phyloP scores from a whole-genome alignment of 2,113 vertebrate genomes.

The Synodontis membranacea region DNA sequence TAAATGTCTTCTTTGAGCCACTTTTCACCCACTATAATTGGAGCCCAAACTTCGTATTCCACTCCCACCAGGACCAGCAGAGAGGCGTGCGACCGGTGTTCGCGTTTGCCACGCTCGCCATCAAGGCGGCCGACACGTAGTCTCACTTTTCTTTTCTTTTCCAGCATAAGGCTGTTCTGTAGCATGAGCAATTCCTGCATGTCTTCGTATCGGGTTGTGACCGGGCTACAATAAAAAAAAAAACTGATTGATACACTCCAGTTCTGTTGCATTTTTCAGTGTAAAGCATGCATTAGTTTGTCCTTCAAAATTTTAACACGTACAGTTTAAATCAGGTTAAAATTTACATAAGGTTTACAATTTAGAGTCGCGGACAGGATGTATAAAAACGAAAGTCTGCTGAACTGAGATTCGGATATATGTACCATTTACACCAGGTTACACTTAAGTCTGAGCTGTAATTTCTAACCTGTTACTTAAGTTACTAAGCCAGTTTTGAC shows the following conservation, averaged over 20 bases:
- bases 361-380: no score
- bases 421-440: not conserved
- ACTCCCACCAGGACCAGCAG: slow-evolving; percentile 35
- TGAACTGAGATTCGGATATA: not conserved
- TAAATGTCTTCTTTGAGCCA: slow-evolving; percentile 70
- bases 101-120: not conserved
- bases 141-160: slow-evolving; percentile 4
- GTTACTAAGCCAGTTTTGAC: not conserved
- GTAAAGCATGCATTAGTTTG: not conserved
- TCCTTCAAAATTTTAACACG: no score
- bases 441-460: not conserved
- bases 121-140: not conserved
- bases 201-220: not conserved
- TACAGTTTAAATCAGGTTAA: no score
- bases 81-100: slow-evolving; percentile 27
- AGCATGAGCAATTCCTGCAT: slow-evolving; percentile 6
- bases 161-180: not conserved
- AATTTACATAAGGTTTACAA: no score
- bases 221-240: slow-evolving; percentile 14
- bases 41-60: slow-evolving; percentile 64
- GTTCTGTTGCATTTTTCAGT: slow-evolving; percentile 19
- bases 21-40: slow-evolving; percentile 57
- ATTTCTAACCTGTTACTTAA: not conserved
- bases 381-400: not conserved
- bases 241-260: not conserved